Evolutionary conservation across 2,113 vertebrate species (phyloP).

Genomic region (Solea solea): DNA sequence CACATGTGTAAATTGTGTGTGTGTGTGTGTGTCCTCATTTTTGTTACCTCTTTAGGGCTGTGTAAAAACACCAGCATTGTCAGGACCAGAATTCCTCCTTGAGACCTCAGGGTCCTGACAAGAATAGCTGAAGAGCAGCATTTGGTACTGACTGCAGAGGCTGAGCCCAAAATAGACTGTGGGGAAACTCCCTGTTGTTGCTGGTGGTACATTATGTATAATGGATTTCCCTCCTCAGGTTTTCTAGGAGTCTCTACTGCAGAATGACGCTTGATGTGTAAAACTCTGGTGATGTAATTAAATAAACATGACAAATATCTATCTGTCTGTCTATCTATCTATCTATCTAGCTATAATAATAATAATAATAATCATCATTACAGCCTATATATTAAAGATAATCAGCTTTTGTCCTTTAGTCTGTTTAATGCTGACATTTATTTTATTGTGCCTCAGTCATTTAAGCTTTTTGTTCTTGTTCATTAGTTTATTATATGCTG

Average conservation of each 20-base stretch:
- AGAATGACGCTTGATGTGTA: conserved; percentile 1
- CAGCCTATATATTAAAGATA: too few relatives aligned
- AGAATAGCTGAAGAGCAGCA: not conserved
- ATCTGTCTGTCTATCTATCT: too few relatives aligned
- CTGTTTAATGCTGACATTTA: not conserved
- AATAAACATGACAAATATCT: too few relatives aligned
- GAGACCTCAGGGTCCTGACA: not conserved
- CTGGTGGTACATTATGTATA: conserved; percentile 27
- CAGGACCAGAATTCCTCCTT: too few relatives aligned
- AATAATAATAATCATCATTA: too few relatives aligned
- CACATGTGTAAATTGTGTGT: not conserved
- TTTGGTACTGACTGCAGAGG: conserved; percentile 7
- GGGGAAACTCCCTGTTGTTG: conserved; percentile 46
- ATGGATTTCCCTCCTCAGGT: conserved; percentile 46
- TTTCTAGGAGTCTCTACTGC: conserved; percentile 23
- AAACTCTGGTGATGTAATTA: not conserved
- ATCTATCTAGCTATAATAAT: too few relatives aligned
- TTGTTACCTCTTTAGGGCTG: not conserved
- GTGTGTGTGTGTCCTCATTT: not conserved
- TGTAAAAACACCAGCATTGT: too few relatives aligned
- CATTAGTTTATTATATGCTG: too few relatives aligned
- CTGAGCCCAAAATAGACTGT: not conserved
- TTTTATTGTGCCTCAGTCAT: not conserved
- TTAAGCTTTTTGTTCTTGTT: too few relatives aligned
- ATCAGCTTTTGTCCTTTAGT: not conserved